Evolutionary conservation across 92 coral and sea anemone genomes (phyloP).

Genomic region (Epizoanthus stellaris): DNA sequence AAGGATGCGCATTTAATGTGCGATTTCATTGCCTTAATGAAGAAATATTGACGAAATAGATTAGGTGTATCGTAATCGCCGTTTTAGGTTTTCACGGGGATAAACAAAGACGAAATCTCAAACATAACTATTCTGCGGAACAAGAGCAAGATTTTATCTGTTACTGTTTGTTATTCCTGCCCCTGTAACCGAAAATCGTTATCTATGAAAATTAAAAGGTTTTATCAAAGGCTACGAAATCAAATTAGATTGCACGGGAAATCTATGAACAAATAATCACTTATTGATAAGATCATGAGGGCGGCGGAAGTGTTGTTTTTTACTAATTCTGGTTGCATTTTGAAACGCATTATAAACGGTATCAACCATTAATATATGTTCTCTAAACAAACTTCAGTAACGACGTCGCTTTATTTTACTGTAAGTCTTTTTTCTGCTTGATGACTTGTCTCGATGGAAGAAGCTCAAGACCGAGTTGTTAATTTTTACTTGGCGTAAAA

Average conservation of each 20-base stretch:
- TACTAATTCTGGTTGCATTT: conserved; percentile 56
- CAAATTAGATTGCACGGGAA: conserved; percentile 20
- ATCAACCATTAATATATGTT: conserved; percentile 62
- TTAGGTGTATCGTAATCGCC: conserved; percentile 12
- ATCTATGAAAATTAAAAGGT: conserved; percentile 7
- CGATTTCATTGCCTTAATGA: conserved; percentile 19
- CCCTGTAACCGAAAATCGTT: conserved; percentile 24
- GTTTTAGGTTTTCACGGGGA: conserved; percentile 31
- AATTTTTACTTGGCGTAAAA: neutral
- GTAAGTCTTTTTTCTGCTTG: neutral
- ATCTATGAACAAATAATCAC: conserved; percentile 30
- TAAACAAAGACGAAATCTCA: conserved; percentile 33
- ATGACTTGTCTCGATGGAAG: conserved; percentile 1
- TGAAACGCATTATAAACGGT: conserved; percentile 49
- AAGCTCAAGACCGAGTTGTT: neutral
- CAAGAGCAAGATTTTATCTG: conserved; percentile 28
- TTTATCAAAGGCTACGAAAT: conserved; percentile 34
- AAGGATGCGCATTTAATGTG: conserved; percentile 14
- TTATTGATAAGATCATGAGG: conserved; percentile 35
- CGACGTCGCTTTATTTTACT: neutral
- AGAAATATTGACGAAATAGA: conserved; percentile 40
- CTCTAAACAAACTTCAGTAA: conserved; percentile 9
- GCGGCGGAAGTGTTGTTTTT: conserved; percentile 56
- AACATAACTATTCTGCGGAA: conserved; percentile 20
- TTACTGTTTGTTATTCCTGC: conserved; percentile 14